Percentiles rank a stretch among this genome's conserved stretches.
phyloP scores from a whole-genome alignment of 2,113 vertebrate genomes.

The Ptychochromis oligacanthus region DNA sequence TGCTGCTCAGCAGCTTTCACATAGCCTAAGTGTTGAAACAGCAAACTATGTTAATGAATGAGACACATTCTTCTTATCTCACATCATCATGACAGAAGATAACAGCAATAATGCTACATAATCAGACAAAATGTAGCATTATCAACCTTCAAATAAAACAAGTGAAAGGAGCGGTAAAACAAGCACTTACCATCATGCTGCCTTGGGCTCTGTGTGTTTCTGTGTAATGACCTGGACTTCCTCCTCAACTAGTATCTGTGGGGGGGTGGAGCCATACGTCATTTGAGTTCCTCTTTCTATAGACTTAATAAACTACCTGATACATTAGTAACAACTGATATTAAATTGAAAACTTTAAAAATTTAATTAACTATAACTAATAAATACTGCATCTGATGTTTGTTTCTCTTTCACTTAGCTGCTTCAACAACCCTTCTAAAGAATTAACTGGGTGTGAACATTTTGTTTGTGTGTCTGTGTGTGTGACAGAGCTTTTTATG shows the following conservation, averaged over 20 bases:
- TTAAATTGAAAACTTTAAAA: not conserved
- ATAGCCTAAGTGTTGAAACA: not conserved
- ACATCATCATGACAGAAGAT: not conserved
- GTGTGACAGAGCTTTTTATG: not conserved
- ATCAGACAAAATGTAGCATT: not conserved
- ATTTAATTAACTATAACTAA: not conserved
- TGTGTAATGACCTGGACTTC: fast-evolving
- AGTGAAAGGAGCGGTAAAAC: not conserved
- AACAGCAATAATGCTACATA: not conserved
- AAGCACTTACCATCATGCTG: not conserved
- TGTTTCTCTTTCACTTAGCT: not conserved
- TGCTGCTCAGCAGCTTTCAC: not conserved
- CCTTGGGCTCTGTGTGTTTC: no score
- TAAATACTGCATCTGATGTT: not conserved
- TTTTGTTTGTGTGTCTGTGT: not conserved
- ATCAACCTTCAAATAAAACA: not conserved
- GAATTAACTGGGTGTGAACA: not conserved
- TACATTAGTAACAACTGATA: not conserved
- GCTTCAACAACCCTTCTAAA: not conserved
- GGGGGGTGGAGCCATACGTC: not conserved
- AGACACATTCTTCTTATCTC: not conserved
- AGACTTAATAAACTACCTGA: not conserved
- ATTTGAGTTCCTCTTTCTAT: not conserved
- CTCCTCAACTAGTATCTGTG: no score
- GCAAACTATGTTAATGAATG: not conserved